Conservation (phyloP, 2,888 invertebrate genomes). For the Drosophila bunnanda region DNA sequence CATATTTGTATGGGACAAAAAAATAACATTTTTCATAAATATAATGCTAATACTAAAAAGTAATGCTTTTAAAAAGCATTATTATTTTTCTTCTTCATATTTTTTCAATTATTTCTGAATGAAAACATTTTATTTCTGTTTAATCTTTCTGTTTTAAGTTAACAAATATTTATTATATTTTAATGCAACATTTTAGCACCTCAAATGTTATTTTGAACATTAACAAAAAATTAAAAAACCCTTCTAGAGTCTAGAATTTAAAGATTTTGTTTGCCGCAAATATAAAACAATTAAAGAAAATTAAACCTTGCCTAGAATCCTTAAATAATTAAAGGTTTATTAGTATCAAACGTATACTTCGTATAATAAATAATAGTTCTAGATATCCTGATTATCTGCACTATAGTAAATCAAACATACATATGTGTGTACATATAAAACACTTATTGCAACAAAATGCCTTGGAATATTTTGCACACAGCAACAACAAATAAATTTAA, state of each 20-base stretch:
- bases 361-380: not conserved
- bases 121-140: not conserved
- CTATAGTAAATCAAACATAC: not conserved
- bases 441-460: conserved; percentile 29
- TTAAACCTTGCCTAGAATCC: not conserved
- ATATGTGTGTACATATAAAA: conserved; percentile 26
- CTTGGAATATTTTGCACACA: conserved; percentile 24
- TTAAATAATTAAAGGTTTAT: not conserved
- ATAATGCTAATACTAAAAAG: not conserved
- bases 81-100: not conserved
- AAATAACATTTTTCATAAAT: not conserved
- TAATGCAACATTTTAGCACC: too few relatives aligned
- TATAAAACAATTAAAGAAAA: not conserved
- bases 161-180: not conserved
- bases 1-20: too few relatives aligned
- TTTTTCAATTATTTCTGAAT: not conserved
- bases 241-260: not conserved
- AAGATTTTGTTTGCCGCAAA: not conserved
- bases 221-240: too few relatives aligned
- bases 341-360: not conserved
- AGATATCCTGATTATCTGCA: not conserved
- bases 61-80: not conserved
- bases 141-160: not conserved
- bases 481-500: conserved; percentile 55
- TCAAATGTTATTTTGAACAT: too few relatives aligned